Percentiles rank a stretch among this genome's conserved stretches.
Evolutionary conservation across 2,888 invertebrate genomes (phyloP).

Genomic region (Andrena haemorrhoa): DNA sequence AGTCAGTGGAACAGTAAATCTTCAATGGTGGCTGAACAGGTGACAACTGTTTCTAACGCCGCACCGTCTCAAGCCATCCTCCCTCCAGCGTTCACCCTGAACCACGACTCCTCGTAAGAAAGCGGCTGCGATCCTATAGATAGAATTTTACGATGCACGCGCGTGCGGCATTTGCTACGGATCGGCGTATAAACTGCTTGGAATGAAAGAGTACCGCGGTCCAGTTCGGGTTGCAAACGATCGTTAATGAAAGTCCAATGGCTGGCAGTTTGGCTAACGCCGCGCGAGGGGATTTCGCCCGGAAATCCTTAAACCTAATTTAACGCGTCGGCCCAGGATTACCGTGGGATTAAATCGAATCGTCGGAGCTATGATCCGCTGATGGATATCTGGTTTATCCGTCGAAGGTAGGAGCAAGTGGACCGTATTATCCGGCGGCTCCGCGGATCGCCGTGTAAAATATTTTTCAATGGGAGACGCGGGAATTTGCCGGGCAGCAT

Average conservation of each 20-base stretch:
- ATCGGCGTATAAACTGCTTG: not conserved
- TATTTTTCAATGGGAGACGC: not conserved
- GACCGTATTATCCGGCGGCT: not conserved
- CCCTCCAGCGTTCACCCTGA: no score
- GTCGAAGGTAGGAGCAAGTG: not conserved
- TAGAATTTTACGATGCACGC: constrained; percentile 19
- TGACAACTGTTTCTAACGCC: not conserved
- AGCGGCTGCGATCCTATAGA: not conserved
- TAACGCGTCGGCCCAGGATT: constrained; percentile 20
- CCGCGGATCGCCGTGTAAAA: not conserved
- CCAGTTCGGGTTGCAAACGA: not conserved
- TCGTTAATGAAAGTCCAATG: constrained; percentile 36
- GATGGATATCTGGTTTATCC: constrained; percentile 21
- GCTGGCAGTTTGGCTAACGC: constrained; percentile 5
- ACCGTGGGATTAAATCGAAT: constrained; percentile 18
- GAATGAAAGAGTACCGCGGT: not conserved
- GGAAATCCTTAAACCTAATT: constrained; percentile 31
- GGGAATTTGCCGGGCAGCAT: not conserved
- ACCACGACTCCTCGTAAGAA: not conserved
- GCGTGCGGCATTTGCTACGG: not conserved
- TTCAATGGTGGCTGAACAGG: not conserved
- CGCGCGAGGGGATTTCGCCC: not conserved
- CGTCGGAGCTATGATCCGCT: constrained; percentile 16
- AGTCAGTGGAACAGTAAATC: not conserved
- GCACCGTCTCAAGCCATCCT: not conserved